These are phyloP conservation scores for Chironomus tentans DNA, from an alignment of 2,888 invertebrate genomes.

Conservation along the genomic window DNA sequence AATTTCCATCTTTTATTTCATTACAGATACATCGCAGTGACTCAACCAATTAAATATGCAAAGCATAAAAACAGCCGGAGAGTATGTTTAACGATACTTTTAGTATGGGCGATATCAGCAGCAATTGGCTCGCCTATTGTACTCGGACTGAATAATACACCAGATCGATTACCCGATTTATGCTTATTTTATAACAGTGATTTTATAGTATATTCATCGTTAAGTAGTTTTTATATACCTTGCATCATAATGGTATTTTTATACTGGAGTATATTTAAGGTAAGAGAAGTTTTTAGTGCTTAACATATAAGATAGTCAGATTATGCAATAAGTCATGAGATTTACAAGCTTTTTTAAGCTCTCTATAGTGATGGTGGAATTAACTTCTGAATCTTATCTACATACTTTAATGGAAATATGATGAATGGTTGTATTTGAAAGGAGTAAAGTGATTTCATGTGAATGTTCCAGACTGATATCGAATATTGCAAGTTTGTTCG, in stretches of 20 bases:
- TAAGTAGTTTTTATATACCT: constrained; percentile 98
- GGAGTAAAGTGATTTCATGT: too few relatives aligned
- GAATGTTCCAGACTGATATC: too few relatives aligned
- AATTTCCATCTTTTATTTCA: constrained; percentile 22
- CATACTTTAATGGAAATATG: too few relatives aligned
- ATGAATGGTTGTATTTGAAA: too few relatives aligned
- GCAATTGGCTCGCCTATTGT: constrained; percentile 96
- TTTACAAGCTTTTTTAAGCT: background rate
- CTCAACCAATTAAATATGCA: constrained; percentile 97
- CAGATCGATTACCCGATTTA: constrained; percentile 68
- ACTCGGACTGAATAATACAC: constrained; percentile 89
- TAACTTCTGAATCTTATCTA: too few relatives aligned
- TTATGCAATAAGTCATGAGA: too few relatives aligned
- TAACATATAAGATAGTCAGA: too few relatives aligned
- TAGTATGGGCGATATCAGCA: constrained; percentile 92
- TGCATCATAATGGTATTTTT: constrained; percentile 97
- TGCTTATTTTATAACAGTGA: constrained; percentile 97
- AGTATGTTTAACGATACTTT: constrained; percentile 86
- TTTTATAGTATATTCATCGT: constrained; percentile 95
- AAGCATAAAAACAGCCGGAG: constrained; percentile 94
- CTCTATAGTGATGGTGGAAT: background rate
- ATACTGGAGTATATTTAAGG: constrained; percentile 96
- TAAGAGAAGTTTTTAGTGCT: constrained; percentile 40
- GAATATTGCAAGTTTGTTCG: too few relatives aligned
- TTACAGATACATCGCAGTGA: constrained; percentile 94